Percentiles rank a stretch among this genome's conserved stretches.
Evolutionary conservation across 2,113 vertebrate genomes (phyloP).

Genomic region (Tylochromis polylepis): DNA sequence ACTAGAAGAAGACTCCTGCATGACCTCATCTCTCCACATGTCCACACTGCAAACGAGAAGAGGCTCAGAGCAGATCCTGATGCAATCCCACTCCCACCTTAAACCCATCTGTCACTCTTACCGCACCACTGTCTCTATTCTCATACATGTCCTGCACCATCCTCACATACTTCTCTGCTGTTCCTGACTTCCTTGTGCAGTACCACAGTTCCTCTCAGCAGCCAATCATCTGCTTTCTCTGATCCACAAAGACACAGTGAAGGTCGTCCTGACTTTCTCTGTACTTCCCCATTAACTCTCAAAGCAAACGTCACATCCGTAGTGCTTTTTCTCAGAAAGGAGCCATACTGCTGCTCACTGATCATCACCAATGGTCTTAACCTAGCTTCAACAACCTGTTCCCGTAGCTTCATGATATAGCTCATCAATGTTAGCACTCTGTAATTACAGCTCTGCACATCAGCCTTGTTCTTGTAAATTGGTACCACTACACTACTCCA

Average conservation of each 20-base stretch:
- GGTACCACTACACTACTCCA: background rate
- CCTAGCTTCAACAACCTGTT: background rate
- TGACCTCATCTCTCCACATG: background rate
- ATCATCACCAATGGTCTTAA: background rate
- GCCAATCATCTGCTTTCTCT: background rate
- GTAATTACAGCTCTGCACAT: background rate
- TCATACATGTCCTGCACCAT: too few species aligned
- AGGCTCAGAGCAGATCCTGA: background rate
- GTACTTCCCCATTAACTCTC: background rate
- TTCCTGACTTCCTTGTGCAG: background rate
- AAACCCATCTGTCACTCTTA: background rate
- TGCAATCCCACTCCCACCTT: background rate
- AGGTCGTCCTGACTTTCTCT: background rate
- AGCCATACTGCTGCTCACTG: background rate
- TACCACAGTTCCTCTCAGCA: background rate
- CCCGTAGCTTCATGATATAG: background rate
- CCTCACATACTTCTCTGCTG: background rate
- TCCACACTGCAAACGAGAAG: background rate
- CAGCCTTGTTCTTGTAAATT: background rate
- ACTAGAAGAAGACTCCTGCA: background rate
- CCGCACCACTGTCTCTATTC: background rate
- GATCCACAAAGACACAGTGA: background rate
- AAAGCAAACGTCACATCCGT: background rate
- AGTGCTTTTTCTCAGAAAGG: background rate
- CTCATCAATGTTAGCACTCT: background rate